Evolutionary conservation across 2,888 invertebrate genomes (phyloP).

Genomic region (Drosophila longiperda): DNA sequence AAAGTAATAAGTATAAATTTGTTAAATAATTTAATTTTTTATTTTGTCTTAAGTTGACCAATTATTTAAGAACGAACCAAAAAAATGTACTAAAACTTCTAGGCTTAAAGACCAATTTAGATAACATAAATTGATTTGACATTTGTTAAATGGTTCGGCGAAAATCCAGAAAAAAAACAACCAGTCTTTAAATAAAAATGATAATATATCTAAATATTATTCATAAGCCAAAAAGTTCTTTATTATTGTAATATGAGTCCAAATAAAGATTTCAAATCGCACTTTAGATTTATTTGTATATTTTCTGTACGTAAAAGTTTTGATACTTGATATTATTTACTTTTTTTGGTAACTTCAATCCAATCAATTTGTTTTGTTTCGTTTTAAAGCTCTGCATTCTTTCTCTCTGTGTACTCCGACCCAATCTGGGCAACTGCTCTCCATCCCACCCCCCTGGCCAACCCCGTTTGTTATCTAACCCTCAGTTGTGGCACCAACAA

Average conservation of each 20-base stretch:
- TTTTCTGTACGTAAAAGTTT: not conserved
- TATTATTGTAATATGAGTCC: not conserved
- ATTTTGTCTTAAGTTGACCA: no score
- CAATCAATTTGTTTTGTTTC: not conserved
- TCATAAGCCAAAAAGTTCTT: not conserved
- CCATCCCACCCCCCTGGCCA: constrained; percentile 21
- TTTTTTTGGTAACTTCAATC: not conserved
- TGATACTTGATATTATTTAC: no score
- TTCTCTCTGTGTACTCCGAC: constrained; percentile 13
- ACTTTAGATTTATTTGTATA: not conserved
- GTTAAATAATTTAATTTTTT: no score
- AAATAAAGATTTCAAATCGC: not conserved
- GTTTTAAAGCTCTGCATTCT: not conserved
- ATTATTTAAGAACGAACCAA: no score
- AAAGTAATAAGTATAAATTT: not conserved
- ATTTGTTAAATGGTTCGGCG: not conserved
- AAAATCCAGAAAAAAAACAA: not conserved
- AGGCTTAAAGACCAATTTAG: no score
- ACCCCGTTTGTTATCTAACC: constrained; percentile 64
- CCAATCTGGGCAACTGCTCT: constrained; percentile 8
- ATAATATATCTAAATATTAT: not conserved
- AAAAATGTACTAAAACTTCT: no score
- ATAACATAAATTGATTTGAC: no score
- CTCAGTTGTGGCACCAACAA: constrained; percentile 52
- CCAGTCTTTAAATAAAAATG: not conserved